Evolutionary conservation across 2,888 invertebrate species (phyloP).

Genomic region (Tridacna crocea): DNA sequence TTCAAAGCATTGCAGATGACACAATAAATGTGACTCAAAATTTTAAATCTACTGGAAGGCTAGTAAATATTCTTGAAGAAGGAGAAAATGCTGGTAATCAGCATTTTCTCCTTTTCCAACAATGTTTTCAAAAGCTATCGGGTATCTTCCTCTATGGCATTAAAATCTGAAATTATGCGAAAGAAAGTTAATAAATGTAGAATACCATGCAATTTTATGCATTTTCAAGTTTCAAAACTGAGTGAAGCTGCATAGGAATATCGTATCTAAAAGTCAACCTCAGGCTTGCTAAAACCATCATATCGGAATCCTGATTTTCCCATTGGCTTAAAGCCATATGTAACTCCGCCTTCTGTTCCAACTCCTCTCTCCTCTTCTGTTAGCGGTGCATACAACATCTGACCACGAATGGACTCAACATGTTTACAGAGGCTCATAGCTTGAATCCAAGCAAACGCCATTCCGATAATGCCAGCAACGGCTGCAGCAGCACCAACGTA

Average conservation of each 20-base stretch:
- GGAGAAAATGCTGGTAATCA: background rate
- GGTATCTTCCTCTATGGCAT: background rate
- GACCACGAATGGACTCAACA: constrained; percentile 46
- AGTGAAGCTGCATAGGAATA: background rate
- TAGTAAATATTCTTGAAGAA: too few relatives aligned
- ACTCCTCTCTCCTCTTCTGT: constrained; percentile 52
- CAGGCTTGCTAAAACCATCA: constrained; percentile 47
- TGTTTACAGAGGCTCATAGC: constrained; percentile 56
- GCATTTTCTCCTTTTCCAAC: constrained; percentile 1
- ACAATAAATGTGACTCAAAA: too few relatives aligned
- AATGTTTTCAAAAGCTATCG: background rate
- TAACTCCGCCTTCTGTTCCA: background rate
- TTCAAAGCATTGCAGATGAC: too few relatives aligned
- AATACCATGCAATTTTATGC: background rate
- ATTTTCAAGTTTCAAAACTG: background rate
- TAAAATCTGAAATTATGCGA: too few relatives aligned
- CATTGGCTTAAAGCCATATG: constrained; percentile 1
- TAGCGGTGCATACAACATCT: constrained; percentile 52
- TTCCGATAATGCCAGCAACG: constrained; percentile 34
- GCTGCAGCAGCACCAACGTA: constrained; percentile 54
- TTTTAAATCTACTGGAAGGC: too few relatives aligned
- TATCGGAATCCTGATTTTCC: constrained; percentile 40
- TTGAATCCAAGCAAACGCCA: constrained; percentile 51
- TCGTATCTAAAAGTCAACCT: constrained; percentile 20
- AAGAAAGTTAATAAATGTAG: too few relatives aligned